Conservation (phyloP, 1,140 invertebrate species). For the Xylocopa sonorina region DNA sequence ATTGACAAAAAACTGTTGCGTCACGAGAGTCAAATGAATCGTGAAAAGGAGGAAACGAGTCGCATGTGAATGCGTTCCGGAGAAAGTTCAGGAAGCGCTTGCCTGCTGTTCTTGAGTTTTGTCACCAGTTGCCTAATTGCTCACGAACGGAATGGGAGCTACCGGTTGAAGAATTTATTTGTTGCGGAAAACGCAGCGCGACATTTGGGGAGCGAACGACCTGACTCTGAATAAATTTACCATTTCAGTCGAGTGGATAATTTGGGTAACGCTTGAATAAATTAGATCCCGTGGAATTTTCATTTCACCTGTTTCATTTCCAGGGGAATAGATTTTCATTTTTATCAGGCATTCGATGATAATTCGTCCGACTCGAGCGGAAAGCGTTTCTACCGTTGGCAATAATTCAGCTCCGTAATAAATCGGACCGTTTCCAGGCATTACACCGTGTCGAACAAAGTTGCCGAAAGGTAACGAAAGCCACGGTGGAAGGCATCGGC, state of each 20-base stretch:
- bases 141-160: slow-evolving; percentile 55
- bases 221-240: slow-evolving; percentile 57
- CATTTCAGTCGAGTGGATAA: slow-evolving; percentile 14
- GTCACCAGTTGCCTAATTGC: slow-evolving; percentile 62
- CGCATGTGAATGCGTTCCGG: slow-evolving; percentile 23
- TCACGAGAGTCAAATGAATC: not conserved
- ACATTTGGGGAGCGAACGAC: slow-evolving; percentile 71
- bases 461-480: not conserved
- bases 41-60: not conserved
- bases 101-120: slow-evolving; percentile 61
- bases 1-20: no score
- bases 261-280: slow-evolving; percentile 17
- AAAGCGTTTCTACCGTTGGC: not conserved
- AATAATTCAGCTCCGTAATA: not conserved
- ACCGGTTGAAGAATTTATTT: slow-evolving; percentile 62
- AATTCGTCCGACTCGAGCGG: not conserved
- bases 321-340: not conserved
- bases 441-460: not conserved
- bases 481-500: slow-evolving; percentile 18
- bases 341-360: not conserved
- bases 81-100: slow-evolving; percentile 57
- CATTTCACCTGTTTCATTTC: not conserved
- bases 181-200: slow-evolving; percentile 49
- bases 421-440: not conserved
- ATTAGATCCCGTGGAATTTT: slow-evolving; percentile 8